A percentile compares a stretch with the other conserved stretches of the same genome.
Conservation (phyloP, 1,140 invertebrate genomes). For the Drosophila trapezifrons region DNA sequence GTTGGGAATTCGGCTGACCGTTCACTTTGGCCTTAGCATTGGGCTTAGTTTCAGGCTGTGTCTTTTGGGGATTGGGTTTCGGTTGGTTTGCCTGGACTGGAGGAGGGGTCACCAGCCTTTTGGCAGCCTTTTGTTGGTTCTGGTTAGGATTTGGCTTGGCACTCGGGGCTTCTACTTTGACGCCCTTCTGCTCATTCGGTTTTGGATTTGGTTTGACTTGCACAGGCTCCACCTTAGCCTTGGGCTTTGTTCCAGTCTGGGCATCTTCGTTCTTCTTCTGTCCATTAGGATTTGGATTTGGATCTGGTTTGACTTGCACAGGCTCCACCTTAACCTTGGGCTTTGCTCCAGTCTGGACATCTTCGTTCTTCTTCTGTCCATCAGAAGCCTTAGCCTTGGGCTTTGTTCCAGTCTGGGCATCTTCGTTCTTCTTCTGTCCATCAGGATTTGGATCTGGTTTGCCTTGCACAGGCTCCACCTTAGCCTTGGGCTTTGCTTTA, state of each 20-base stretch:
- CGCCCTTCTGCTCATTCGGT: conserved; percentile 5
- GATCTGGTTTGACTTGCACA: background rate
- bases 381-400: too few species aligned
- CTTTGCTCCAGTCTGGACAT: background rate
- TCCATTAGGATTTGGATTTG: conserved; percentile 1
- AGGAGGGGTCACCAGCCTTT: background rate
- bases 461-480: background rate
- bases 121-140: conserved; percentile 2
- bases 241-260: background rate
- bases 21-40: too few species aligned
- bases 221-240: background rate
- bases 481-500: too few species aligned
- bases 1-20: background rate
- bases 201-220: conserved; percentile 24
- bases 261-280: background rate
- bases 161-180: background rate
- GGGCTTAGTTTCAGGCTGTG: background rate
- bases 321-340: background rate
- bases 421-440: background rate
- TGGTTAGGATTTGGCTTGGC: background rate
- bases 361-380: background rate
- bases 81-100: background rate
- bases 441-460: background rate
- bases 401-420: background rate
- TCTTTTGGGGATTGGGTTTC: background rate